Percentiles rank a stretch among this genome's conserved stretches.
phyloP scores from a whole-genome alignment of 1,140 invertebrate species.

The Drosophila bipectinata region DNA sequence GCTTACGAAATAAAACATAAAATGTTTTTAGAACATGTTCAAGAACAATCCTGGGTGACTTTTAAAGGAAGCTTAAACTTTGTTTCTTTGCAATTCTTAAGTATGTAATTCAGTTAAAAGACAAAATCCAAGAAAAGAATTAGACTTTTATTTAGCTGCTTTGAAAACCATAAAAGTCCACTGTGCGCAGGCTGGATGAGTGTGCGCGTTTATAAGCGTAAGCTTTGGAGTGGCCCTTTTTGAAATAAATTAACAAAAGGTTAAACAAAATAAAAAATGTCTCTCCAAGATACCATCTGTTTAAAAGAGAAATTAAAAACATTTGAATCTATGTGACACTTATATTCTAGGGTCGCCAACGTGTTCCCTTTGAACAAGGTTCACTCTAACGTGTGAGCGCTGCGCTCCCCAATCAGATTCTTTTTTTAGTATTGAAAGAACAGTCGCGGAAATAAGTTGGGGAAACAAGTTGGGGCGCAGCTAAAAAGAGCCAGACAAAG shows the following conservation, averaged over 20 bases:
- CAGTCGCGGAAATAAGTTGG: slow-evolving; percentile 59
- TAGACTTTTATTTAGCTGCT: not conserved
- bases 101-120: not conserved
- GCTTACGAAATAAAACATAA: not conserved
- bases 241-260: not conserved
- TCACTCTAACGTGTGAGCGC: slow-evolving; percentile 8
- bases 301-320: not conserved
- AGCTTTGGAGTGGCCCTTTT: not conserved
- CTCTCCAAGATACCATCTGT: not conserved
- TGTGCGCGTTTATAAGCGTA: slow-evolving; percentile 6
- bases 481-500: slow-evolving; percentile 49
- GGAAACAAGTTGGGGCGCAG: slow-evolving; percentile 50
- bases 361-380: not conserved
- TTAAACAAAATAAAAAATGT: not conserved
- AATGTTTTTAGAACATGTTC: not conserved
- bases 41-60: not conserved
- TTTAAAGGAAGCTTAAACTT: not conserved
- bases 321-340: not conserved
- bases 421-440: slow-evolving; percentile 57
- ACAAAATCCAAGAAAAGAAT: not conserved
- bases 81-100: not conserved
- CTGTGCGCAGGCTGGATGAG: slow-evolving; percentile 21
- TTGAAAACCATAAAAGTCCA: not conserved
- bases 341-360: not conserved
- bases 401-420: slow-evolving; percentile 41